Percentiles rank a stretch among this genome's conserved stretches.
These are phyloP conservation scores for Clepsis dumicolana DNA, from an alignment of 2,888 invertebrate genomes.

Conservation along the genomic window DNA sequence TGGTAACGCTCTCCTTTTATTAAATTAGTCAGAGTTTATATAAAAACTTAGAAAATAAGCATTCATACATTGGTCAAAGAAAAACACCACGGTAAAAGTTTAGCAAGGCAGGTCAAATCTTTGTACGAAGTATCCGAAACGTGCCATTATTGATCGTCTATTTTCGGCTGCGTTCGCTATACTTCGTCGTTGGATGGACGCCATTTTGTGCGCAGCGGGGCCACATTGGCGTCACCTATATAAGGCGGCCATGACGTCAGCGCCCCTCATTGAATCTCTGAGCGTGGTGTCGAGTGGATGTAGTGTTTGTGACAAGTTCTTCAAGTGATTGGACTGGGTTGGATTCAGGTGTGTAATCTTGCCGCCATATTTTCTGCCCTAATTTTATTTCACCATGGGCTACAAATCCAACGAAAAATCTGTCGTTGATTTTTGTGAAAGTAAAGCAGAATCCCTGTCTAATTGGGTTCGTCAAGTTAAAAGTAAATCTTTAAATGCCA, in stretches of 20 bases:
- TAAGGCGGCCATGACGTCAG: slow-evolving; percentile 71
- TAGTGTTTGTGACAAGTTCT: slow-evolving; percentile 71
- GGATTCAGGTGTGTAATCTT: slow-evolving; percentile 83
- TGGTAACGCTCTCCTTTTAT: too few relatives aligned
- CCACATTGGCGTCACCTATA: slow-evolving; percentile 64
- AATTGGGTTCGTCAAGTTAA: slow-evolving; percentile 89
- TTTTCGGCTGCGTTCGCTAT: slow-evolving; percentile 46
- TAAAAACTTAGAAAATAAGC: too few relatives aligned
- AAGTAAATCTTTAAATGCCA: slow-evolving; percentile 86
- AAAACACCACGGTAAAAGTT: too few relatives aligned
- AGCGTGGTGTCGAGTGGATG: slow-evolving; percentile 66
- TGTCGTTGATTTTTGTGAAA: slow-evolving; percentile 82
- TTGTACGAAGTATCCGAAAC: slow-evolving; percentile 44
- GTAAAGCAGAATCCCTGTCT: slow-evolving; percentile 85
- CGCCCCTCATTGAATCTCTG: slow-evolving; percentile 59
- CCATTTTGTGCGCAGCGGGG: slow-evolving; percentile 70
- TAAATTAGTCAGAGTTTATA: too few relatives aligned
- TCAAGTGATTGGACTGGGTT: slow-evolving; percentile 73
- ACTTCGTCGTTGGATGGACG: slow-evolving; percentile 51
- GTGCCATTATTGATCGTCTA: slow-evolving; percentile 52
- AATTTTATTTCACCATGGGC: slow-evolving; percentile 68
- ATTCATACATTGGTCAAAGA: too few relatives aligned
- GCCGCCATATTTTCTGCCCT: slow-evolving; percentile 69
- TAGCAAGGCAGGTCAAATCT: background rate
- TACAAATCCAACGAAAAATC: slow-evolving; percentile 78